Conservation (phyloP, 1,140 invertebrate species). For the Eulimnadia texana region DNA sequence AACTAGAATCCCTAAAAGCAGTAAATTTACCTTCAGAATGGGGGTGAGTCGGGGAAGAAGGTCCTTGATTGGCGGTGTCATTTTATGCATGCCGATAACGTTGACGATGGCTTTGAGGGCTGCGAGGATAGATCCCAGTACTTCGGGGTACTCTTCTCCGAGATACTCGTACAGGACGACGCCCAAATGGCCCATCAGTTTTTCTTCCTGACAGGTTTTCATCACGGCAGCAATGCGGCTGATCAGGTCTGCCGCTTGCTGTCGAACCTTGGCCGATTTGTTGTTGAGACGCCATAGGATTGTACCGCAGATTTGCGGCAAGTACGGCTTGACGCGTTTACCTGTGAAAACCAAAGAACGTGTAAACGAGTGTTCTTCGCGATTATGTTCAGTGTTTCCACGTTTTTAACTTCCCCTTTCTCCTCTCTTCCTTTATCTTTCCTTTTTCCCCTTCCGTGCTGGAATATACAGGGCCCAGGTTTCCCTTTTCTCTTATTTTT, state of each 20-base stretch:
- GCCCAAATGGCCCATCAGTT: conserved; percentile 98
- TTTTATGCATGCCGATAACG: conserved; percentile 99
- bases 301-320: conserved; percentile 99
- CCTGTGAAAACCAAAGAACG: conserved; percentile 31
- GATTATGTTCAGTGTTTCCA: too few relatives aligned
- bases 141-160: conserved; percentile 99
- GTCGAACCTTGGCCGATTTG: conserved; percentile 94
- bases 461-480: too few relatives aligned
- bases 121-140: conserved; percentile 93
- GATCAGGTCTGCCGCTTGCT: conserved; percentile 98
- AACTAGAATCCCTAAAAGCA: neutral
- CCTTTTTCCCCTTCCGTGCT: too few relatives aligned
- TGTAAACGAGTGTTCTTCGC: neutral
- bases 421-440: too few relatives aligned
- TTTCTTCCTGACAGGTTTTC: conserved; percentile 99
- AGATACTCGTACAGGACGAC: conserved; percentile 99
- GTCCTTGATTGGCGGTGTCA: conserved; percentile 99
- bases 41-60: conserved; percentile 90
- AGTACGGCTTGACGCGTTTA: conserved; percentile 92
- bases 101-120: conserved; percentile 98
- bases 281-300: conserved; percentile 99
- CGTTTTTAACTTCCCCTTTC: too few relatives aligned
- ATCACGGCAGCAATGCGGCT: conserved; percentile 96
- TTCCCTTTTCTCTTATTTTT: too few relatives aligned
- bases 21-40: conserved; percentile 60